Conservation (phyloP, 2,113 vertebrate species). For the Gnathonemus longibarbis region DNA sequence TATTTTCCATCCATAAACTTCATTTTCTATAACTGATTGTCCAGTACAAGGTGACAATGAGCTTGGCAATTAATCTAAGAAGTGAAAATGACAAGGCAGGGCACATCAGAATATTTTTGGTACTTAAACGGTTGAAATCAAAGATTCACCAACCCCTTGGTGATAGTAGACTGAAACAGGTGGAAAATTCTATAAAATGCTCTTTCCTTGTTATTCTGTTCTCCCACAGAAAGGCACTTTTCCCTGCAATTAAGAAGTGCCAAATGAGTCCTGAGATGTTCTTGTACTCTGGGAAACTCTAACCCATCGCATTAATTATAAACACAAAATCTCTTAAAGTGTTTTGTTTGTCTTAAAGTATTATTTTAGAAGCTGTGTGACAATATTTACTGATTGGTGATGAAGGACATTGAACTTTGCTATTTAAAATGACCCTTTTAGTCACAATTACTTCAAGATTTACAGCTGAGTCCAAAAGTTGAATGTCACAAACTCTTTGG, state of each 20-base stretch:
- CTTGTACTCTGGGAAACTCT: background rate
- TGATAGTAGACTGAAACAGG: background rate
- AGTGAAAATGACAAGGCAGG: background rate
- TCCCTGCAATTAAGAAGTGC: background rate
- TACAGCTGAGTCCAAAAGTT: slow-evolving; percentile 32
- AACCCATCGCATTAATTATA: background rate
- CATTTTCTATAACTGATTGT: background rate
- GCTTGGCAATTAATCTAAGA: background rate
- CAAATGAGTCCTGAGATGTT: background rate
- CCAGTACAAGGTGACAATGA: background rate
- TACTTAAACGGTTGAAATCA: background rate
- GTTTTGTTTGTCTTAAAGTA: background rate
- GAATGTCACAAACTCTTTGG: slow-evolving; percentile 27
- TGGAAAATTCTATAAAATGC: background rate
- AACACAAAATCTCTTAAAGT: background rate
- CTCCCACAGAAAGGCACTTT: background rate
- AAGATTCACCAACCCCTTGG: background rate
- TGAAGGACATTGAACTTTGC: slow-evolving; percentile 33
- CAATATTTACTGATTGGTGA: background rate
- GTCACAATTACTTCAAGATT: slow-evolving; percentile 30
- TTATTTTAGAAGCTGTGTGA: background rate
- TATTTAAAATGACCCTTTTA: slow-evolving; percentile 30
- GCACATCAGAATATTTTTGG: background rate
- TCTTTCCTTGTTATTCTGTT: background rate
- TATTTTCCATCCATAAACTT: background rate